Conservation (phyloP, 2,888 invertebrate genomes). For the Molorchus minor region DNA sequence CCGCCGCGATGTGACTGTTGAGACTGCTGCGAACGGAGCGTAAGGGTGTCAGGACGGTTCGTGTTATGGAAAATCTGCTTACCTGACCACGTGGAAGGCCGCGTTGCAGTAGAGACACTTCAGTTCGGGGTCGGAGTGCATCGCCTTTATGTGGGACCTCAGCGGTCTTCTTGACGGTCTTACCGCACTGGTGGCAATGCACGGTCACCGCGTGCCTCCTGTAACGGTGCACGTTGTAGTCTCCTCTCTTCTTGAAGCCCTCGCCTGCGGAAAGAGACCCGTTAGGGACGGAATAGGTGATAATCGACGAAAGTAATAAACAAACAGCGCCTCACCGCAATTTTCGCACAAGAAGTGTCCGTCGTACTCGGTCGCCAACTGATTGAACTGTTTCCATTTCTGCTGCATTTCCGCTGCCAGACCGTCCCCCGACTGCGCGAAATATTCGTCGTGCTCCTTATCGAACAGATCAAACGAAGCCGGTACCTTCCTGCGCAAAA, state of each 20-base stretch:
- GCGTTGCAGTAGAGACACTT: no score
- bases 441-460: constrained; percentile 11
- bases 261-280: no score
- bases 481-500: background rate
- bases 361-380: background rate
- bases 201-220: background rate
- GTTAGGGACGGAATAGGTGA: no score
- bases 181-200: background rate
- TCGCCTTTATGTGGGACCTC: no score
- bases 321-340: constrained; percentile 7
- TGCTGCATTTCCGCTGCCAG: background rate
- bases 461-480: constrained; percentile 9
- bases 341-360: background rate
- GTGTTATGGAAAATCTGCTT: no score
- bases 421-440: background rate
- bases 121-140: no score
- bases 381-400: constrained; percentile 4
- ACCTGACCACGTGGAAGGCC: no score
- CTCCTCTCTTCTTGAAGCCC: no score
- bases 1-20: no score
- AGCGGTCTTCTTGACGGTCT: background rate
- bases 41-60: no score
- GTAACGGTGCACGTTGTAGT: no score
- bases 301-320: background rate
- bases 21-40: no score